Evolutionary conservation across 1,140 invertebrate species (phyloP), one percentile per base, ranked within the genome.

Genomic region (Pogonognathellus flavescens): DNA sequence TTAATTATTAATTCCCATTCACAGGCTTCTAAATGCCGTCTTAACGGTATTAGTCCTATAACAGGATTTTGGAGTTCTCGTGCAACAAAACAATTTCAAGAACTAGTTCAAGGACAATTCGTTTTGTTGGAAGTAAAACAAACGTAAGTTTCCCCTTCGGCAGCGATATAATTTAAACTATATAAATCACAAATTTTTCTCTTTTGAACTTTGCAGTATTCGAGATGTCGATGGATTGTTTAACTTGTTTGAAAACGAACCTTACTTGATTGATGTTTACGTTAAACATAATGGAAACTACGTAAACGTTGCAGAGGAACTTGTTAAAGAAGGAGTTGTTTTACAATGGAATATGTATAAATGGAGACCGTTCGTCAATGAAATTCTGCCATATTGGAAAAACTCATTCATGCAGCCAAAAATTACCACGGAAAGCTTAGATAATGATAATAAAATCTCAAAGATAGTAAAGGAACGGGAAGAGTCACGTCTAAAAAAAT

Each of bases 341-440:
- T 57, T 81, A 16, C 80, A 53, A 20, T 81, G 80, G 80, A 81
- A 81, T 57, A 18, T 57, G 18, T 81, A 55, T 11, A 53, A 53
- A 16, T 53, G 53, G 50, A 53, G 80, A 55, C 80, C 80, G 0
- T 81, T 76, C 14, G 70, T 76, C 16, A 76, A 76, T 76, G 70
- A 76, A 49, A 49, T 76, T n/a, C 31, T 76, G 16, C 70, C 70
- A 10, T 76, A 76, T 14, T 76, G 70, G 70, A 76, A 49, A n/a
- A 49, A 76, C 49, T 76, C 70, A 14, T 76, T 49, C 8, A 49
- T 76, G 41, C 41, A 49, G 41, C 41, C 22, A 10, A 76, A 8
- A 16, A 2, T 49, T 49, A 18, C 70, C n/a, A 8, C 7, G 0
- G 25, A 25, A 14, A 18, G 7, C 18, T 13, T 5, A 66, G 62